These are phyloP conservation scores for Buphagus erythrorhynchus DNA, from an alignment of 2,797 vertebrate genomes.

Conservation along the genomic window DNA sequence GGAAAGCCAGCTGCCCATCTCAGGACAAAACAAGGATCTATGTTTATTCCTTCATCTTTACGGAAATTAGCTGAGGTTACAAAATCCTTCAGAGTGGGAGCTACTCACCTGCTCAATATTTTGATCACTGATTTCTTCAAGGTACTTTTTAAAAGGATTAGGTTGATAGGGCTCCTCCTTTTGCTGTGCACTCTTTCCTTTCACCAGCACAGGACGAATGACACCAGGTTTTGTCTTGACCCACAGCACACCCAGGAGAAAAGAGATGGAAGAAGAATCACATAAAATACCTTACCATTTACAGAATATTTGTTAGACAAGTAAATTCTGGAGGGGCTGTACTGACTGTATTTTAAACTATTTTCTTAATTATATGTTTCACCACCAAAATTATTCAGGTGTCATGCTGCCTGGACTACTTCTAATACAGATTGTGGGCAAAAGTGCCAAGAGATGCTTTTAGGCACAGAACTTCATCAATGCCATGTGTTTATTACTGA, in stretches of 20 bases:
- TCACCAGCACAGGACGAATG: constrained; percentile 83
- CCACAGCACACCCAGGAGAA: not conserved
- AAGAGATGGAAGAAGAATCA: not conserved
- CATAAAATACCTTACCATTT: not conserved
- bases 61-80: not conserved
- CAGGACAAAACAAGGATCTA: not conserved
- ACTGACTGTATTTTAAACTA: fast-evolving
- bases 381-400: not conserved
- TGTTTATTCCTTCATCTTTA: not conserved
- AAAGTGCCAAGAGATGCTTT: not conserved
- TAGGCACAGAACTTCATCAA: not conserved
- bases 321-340: not conserved
- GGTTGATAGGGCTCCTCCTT: constrained; percentile 76
- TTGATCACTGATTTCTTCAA: constrained; percentile 67
- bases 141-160: constrained; percentile 83
- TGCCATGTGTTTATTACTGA: not conserved
- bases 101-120: constrained; percentile 81
- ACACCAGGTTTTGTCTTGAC: constrained; percentile 90
- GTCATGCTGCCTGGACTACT: not conserved
- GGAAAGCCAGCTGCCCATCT: not conserved
- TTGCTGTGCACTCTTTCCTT: constrained; percentile 78
- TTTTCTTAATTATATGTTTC: not conserved
- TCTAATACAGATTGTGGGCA: not conserved
- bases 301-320: not conserved
- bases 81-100: not conserved